Evolutionary conservation across 2,888 invertebrate species (phyloP).

Genomic region (Hipparchia sbordonii): DNA sequence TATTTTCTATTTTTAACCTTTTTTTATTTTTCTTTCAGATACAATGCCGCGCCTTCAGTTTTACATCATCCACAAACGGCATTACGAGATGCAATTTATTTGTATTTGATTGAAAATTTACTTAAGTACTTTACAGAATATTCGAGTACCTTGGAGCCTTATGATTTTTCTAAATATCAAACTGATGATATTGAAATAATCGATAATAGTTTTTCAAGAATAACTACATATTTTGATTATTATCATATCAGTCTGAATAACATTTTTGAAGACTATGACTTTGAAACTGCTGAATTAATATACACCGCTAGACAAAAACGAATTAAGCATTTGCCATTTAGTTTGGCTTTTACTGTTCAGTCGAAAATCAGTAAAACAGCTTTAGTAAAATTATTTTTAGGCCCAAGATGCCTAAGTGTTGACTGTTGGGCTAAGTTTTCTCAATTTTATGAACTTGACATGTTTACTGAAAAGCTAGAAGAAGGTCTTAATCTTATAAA

Average conservation of each 20-base stretch:
- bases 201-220: slow-evolving; percentile 52
- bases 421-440: slow-evolving; percentile 59
- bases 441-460: slow-evolving; percentile 66
- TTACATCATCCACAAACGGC: slow-evolving; percentile 71
- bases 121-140: slow-evolving; percentile 64
- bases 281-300: slow-evolving; percentile 42
- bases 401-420: slow-evolving; percentile 58
- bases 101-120: slow-evolving; percentile 61
- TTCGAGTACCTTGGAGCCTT: slow-evolving; percentile 56
- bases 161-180: slow-evolving; percentile 57
- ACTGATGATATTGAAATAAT: slow-evolving; percentile 56
- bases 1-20: too few species aligned
- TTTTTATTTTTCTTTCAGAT: slow-evolving; percentile 53
- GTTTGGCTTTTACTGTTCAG: slow-evolving; percentile 58
- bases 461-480: slow-evolving; percentile 52
- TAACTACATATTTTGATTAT: slow-evolving; percentile 64
- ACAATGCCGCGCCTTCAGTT: slow-evolving; percentile 70
- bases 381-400: slow-evolving; percentile 65
- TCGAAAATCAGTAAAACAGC: slow-evolving; percentile 52
- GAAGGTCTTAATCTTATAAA: slow-evolving; percentile 58
- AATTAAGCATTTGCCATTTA: slow-evolving; percentile 59
- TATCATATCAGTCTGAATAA: slow-evolving; percentile 61
- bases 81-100: slow-evolving; percentile 67
- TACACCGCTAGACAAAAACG: slow-evolving; percentile 65
- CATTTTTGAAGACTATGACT: slow-evolving; percentile 48